Conservation (phyloP, 1,140 invertebrate species). For the Planococcus citri region DNA sequence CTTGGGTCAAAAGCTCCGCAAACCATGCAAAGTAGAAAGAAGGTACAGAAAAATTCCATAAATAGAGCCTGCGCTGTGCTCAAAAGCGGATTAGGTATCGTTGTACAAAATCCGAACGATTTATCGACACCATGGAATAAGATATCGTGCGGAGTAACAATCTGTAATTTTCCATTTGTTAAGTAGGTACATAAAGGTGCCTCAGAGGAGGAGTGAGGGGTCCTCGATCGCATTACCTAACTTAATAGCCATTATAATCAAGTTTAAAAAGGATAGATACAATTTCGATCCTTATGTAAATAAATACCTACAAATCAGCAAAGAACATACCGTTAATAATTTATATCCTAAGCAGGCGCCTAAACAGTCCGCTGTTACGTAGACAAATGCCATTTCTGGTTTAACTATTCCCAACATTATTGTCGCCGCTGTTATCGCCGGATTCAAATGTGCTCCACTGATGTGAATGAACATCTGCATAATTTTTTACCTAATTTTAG, state of each 20-base stretch:
- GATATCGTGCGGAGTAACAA: constrained; percentile 21
- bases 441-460: constrained; percentile 37
- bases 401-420: constrained; percentile 37
- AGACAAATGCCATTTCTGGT: constrained; percentile 37
- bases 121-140: constrained; percentile 21
- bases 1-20: constrained; percentile 49
- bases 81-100: constrained; percentile 38
- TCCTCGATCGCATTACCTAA: background rate
- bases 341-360: constrained; percentile 34
- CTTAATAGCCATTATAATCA: no score
- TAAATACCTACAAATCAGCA: no score
- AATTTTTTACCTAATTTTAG: constrained; percentile 19
- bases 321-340: constrained; percentile 30
- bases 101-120: constrained; percentile 41
- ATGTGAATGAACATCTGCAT: constrained; percentile 33
- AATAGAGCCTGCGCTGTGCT: constrained; percentile 36
- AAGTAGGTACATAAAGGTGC: constrained; percentile 8
- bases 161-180: constrained; percentile 14
- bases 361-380: constrained; percentile 36
- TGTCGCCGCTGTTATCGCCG: constrained; percentile 39
- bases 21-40: constrained; percentile 44
- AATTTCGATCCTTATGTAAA: no score
- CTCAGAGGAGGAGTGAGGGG: background rate
- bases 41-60: constrained; percentile 46
- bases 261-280: no score